These are phyloP conservation scores for Hemitrygon akajei DNA, from an alignment of 2,797 vertebrate genomes.

Conservation along the genomic window DNA sequence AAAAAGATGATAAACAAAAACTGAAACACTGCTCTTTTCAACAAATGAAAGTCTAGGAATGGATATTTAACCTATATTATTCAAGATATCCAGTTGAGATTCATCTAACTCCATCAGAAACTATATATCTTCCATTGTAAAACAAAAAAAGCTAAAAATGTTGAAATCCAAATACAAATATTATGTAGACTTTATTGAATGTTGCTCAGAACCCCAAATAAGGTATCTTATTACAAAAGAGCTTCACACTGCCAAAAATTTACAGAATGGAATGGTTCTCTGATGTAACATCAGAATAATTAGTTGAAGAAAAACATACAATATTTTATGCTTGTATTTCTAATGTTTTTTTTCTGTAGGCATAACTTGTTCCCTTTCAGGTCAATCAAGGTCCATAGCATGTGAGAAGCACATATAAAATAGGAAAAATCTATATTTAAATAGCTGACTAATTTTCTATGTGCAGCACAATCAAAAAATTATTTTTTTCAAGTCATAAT, in stretches of 20 bases:
- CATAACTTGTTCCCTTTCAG: conserved; percentile 47
- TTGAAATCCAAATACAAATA: conserved; percentile 78
- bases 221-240: conserved; percentile 83
- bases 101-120: neutral
- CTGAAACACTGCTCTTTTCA: conserved; percentile 43
- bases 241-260: conserved; percentile 67
- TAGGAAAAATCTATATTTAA: conserved; percentile 58
- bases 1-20: neutral
- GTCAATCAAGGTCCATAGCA: conserved; percentile 62
- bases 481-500: conserved; percentile 74
- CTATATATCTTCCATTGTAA: neutral
- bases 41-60: conserved; percentile 51
- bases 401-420: conserved; percentile 74
- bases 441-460: conserved; percentile 72
- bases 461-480: conserved; percentile 74
- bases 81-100: neutral
- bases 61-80: conserved; percentile 44
- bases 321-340: conserved; percentile 40
- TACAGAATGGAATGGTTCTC: conserved; percentile 84
- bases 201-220: conserved; percentile 73
- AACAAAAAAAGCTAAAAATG: conserved; percentile 18
- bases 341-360: conserved; percentile 39
- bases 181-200: conserved; percentile 88
- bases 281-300: conserved; percentile 70
- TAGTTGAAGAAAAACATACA: conserved; percentile 52